These are phyloP conservation scores for Chironomus riparius DNA, from an alignment of 2,888 invertebrate genomes.

Conservation along the genomic window DNA sequence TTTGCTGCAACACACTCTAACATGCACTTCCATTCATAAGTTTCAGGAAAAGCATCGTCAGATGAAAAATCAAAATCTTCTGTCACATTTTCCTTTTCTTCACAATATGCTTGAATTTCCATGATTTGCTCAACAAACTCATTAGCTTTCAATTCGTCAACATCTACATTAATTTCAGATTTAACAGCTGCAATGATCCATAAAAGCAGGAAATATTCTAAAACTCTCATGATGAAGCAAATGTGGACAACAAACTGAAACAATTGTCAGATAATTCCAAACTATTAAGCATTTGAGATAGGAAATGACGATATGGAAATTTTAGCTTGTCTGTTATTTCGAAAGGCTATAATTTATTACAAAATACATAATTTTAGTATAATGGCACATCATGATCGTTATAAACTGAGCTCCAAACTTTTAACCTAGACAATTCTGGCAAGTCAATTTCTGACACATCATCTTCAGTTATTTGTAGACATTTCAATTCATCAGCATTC, in stretches of 20 bases:
- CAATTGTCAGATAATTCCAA: background rate
- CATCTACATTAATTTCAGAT: background rate
- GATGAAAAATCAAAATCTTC: background rate
- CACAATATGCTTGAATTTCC: background rate
- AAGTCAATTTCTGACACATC: background rate
- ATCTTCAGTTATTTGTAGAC: background rate
- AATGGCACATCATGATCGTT: background rate
- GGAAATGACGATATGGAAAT: background rate
- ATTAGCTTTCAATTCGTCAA: background rate
- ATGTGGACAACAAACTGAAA: background rate
- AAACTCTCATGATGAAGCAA: background rate
- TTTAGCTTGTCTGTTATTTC: background rate
- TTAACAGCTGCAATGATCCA: background rate
- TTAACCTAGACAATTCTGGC: background rate
- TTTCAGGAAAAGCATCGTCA: background rate
- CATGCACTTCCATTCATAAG: background rate
- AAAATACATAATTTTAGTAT: background rate
- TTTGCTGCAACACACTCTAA: background rate
- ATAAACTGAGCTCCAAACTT: background rate
- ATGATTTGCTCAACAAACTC: background rate
- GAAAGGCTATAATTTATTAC: background rate
- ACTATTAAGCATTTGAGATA: background rate
- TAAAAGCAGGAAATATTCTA: background rate
- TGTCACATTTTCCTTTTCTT: background rate
- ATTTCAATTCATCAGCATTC: background rate